Percentiles rank a stretch among this genome's conserved stretches.
phyloP scores from a whole-genome alignment of 2,113 vertebrate species.

The Sciurus niger region DNA sequence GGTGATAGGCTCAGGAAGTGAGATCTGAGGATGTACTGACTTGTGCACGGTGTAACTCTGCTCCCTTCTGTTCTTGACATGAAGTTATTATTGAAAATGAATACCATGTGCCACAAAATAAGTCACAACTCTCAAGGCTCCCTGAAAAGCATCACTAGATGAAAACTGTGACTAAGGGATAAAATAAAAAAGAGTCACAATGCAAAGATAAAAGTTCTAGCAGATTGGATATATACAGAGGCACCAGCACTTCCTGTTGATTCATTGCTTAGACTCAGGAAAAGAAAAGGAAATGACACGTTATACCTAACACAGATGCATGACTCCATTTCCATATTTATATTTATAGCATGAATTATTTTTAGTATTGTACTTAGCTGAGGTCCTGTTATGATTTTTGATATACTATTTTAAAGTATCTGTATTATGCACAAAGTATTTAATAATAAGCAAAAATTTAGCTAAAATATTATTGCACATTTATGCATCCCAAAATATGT shows the following conservation, averaged over 20 bases:
- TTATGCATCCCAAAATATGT: neutral
- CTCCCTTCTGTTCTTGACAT: conserved; percentile 42
- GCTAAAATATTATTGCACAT: neutral
- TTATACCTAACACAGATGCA: neutral
- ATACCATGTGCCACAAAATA: neutral
- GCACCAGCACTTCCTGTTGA: neutral
- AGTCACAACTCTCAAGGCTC: neutral
- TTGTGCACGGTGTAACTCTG: neutral
- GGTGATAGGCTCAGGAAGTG: conserved; percentile 24
- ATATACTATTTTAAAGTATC: neutral
- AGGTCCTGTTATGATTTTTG: neutral
- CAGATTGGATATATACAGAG: neutral
- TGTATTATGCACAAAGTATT: neutral
- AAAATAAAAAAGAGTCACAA: neutral
- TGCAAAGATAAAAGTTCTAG: neutral
- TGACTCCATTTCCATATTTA: neutral
- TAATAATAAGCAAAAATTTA: neutral
- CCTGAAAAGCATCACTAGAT: neutral
- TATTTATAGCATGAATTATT: neutral
- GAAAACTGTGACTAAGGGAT: neutral
- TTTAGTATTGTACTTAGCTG: neutral
- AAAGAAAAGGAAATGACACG: neutral
- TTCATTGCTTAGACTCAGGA: neutral
- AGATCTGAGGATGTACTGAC: conserved; percentile 14
- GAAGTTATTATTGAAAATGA: conserved; percentile 57